These are phyloP conservation scores for Collichthys lucidus DNA, from an alignment of 2,113 vertebrate species.

Conservation along the genomic window DNA sequence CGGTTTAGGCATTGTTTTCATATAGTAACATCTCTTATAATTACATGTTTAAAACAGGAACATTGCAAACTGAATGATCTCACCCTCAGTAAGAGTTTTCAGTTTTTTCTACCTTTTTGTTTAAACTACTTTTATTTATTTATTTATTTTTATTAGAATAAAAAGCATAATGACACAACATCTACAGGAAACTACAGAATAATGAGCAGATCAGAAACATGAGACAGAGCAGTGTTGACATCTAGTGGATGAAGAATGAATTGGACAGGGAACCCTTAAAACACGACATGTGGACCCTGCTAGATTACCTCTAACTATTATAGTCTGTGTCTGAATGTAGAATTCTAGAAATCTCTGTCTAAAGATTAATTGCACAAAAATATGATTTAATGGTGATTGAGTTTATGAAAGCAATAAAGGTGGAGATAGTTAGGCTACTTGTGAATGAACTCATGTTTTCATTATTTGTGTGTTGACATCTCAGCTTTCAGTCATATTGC, in stretches of 20 bases:
- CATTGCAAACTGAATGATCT: neutral
- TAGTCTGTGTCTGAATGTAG: neutral
- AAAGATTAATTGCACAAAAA: neutral
- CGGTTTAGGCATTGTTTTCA: neutral
- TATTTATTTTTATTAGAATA: neutral
- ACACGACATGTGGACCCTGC: neutral
- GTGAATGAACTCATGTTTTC: neutral
- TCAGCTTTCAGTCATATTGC: neutral
- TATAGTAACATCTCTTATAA: neutral
- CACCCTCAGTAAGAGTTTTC: neutral
- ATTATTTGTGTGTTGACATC: neutral
- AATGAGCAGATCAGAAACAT: neutral
- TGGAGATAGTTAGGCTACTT: neutral
- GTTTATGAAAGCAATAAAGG: neutral
- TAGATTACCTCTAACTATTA: neutral
- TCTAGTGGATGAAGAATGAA: slow-evolving; percentile 61
- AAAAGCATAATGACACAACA: neutral
- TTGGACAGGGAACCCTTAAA: neutral
- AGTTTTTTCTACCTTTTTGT: too few species aligned
- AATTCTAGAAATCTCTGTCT: neutral
- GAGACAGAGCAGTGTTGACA: slow-evolving; percentile 52
- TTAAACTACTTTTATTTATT: neutral
- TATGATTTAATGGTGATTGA: neutral
- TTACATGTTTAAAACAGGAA: neutral
- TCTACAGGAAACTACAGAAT: neutral